Conservation (phyloP, 2,888 invertebrate species). For the Bhutanitis thaidina region DNA sequence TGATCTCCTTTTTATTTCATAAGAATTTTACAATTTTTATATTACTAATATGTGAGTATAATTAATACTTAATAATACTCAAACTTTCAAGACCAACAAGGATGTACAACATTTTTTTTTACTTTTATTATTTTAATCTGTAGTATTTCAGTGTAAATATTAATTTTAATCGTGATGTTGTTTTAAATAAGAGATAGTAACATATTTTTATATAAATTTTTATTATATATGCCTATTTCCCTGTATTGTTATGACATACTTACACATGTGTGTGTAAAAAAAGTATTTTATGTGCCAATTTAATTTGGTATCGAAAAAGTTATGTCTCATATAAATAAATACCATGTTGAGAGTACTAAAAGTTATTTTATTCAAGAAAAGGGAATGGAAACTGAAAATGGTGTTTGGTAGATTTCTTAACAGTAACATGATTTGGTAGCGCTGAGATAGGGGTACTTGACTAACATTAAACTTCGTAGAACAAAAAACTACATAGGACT, state of each 20-base stretch:
- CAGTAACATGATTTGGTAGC: too few species aligned
- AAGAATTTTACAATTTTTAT: conserved; percentile 4
- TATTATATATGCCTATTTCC: conserved; percentile 7
- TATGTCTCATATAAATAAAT: conserved; percentile 5
- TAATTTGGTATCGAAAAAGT: not conserved
- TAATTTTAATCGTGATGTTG: conserved; percentile 12
- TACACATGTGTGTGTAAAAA: not conserved
- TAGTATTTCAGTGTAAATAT: conserved; percentile 4
- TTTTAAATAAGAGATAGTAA: conserved; percentile 9
- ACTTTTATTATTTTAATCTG: conserved; percentile 3
- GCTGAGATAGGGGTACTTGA: too few species aligned
- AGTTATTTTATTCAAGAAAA: too few species aligned
- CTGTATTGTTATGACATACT: not conserved
- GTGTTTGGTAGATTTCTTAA: too few species aligned
- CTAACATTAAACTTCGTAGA: too few species aligned
- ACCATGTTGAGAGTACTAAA: conserved; percentile 13
- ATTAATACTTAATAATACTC: conserved; percentile 12
- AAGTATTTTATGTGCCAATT: conserved; percentile 4
- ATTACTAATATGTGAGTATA: not conserved
- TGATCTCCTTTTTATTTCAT: conserved; percentile 27
- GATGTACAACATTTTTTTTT: conserved; percentile 4
- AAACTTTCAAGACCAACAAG: not conserved
- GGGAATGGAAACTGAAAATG: too few species aligned
- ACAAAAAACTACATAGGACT: too few species aligned
- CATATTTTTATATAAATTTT: conserved; percentile 21